Evolutionary conservation across 2,113 vertebrate genomes (phyloP).

Genomic region (Tiliqua scincoides): DNA sequence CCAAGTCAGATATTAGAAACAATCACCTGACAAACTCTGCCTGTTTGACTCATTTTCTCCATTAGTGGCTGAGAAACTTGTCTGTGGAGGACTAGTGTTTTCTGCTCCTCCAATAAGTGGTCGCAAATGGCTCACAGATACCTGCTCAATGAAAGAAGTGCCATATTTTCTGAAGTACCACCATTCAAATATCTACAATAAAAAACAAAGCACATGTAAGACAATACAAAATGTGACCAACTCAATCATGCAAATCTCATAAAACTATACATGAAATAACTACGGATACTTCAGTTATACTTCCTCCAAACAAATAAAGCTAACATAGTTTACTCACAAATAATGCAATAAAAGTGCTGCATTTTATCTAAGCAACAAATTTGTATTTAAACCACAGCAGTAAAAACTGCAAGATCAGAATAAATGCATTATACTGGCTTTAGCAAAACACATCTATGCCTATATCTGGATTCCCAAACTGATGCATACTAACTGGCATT

Average conservation of each 20-base stretch:
- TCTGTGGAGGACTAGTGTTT: conserved; percentile 79
- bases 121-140: conserved; percentile 94
- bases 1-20: background rate
- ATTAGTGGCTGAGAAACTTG: conserved; percentile 81
- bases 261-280: background rate
- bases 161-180: conserved; percentile 98
- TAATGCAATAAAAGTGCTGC: accelerated
- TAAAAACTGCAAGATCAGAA: background rate
- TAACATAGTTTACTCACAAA: conserved; percentile 22
- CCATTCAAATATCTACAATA: conserved; percentile 94
- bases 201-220: conserved; percentile 42
- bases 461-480: background rate
- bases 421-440: background rate
- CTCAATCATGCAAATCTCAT: background rate
- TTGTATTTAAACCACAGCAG: background rate
- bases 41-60: conserved; percentile 84
- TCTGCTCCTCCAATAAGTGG: conserved; percentile 92
- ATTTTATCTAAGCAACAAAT: background rate
- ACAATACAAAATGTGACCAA: background rate
- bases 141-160: conserved; percentile 97
- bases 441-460: background rate
- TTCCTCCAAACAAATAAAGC: background rate
- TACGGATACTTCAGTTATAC: background rate
- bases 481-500: background rate
- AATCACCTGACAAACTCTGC: conserved; percentile 91